phyloP scores from a whole-genome alignment of 2,113 vertebrate genomes.

The Turdus rufiventris region DNA sequence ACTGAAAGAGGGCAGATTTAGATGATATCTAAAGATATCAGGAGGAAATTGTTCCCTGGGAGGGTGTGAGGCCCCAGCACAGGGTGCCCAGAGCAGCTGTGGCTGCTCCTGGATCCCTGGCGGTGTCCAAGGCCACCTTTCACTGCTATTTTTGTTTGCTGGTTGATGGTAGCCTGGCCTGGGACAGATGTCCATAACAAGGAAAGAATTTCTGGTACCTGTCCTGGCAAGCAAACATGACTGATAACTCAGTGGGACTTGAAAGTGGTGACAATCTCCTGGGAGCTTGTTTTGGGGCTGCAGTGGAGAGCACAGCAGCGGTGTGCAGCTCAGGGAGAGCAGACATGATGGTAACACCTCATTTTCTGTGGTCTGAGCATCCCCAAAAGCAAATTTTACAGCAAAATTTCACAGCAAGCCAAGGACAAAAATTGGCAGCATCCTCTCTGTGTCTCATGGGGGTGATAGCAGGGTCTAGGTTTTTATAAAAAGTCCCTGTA shows the following conservation, averaged over 20 bases:
- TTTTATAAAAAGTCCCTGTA: background rate
- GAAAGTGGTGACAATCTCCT: background rate
- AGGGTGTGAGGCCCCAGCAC: background rate
- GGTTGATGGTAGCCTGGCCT: background rate
- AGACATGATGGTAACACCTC: background rate
- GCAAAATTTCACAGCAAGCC: background rate
- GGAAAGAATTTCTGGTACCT: background rate
- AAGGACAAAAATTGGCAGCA: background rate
- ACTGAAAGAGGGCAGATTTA: background rate
- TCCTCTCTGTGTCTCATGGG: background rate
- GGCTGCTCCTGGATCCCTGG: background rate
- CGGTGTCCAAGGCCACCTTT: background rate
- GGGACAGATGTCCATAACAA: background rate
- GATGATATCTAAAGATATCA: background rate
- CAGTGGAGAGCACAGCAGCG: background rate
- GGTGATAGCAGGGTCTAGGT: background rate
- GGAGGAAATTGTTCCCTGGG: background rate
- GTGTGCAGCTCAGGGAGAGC: background rate
- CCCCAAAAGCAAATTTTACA: background rate
- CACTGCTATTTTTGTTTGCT: background rate
- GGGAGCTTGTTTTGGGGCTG: background rate
- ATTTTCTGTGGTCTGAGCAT: background rate
- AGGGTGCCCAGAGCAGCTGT: background rate
- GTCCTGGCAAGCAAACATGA: background rate
- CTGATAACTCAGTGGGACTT: background rate